These are phyloP conservation scores for Frankliniella fusca DNA, from an alignment of 2,888 invertebrate genomes.

Conservation along the genomic window DNA sequence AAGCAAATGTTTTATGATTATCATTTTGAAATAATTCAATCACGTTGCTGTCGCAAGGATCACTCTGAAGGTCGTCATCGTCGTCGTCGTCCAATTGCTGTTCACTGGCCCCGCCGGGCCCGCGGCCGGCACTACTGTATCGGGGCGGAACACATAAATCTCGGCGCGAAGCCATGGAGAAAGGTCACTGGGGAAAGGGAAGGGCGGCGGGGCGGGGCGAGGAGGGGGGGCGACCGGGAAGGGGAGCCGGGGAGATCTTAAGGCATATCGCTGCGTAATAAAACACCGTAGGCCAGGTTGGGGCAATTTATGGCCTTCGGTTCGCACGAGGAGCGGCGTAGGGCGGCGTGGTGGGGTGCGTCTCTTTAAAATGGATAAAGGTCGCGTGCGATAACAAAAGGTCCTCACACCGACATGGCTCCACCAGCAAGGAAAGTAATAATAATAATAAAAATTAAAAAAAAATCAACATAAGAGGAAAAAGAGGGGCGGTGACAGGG, in stretches of 20 bases:
- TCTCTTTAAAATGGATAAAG: slow-evolving; percentile 8
- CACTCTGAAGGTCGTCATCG: too few species aligned
- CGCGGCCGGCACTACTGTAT: too few species aligned
- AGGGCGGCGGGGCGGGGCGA: not conserved
- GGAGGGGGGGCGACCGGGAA: not conserved
- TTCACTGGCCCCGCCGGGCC: too few species aligned
- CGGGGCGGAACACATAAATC: not conserved
- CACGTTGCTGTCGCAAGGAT: too few species aligned
- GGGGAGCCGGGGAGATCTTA: not conserved
- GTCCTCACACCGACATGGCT: not conserved
- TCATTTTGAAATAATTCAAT: too few species aligned
- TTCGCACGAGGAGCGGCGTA: not conserved
- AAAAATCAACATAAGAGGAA: too few species aligned
- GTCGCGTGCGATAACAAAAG: not conserved
- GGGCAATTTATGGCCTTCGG: slow-evolving; percentile 14
- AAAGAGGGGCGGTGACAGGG: too few species aligned
- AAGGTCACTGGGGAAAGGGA: not conserved
- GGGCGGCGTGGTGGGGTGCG: not conserved
- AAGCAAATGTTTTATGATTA: too few species aligned
- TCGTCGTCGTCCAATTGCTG: too few species aligned
- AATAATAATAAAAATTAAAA: too few species aligned
- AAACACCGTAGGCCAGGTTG: slow-evolving; percentile 18
- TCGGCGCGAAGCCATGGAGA: not conserved
- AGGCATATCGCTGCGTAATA: slow-evolving; percentile 12
- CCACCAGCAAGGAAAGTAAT: too few species aligned